Conservation (phyloP, 2,113 vertebrate species). For the Falco punctatus region DNA sequence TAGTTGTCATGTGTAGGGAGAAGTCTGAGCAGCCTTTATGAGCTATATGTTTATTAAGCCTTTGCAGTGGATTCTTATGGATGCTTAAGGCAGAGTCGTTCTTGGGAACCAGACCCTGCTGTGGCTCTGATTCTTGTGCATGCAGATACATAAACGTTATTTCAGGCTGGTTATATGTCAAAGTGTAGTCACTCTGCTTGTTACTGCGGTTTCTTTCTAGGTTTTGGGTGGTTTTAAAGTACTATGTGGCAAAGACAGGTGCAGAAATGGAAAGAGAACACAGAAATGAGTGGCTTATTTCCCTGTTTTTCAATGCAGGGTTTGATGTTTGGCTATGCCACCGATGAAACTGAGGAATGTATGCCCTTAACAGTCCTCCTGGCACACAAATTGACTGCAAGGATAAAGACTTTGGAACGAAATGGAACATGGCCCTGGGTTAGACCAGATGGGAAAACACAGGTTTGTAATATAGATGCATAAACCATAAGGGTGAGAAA, state of each 20-base stretch:
- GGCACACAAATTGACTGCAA: constrained; percentile 81
- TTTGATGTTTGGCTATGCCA: constrained; percentile 87
- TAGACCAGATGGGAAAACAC: constrained; percentile 83
- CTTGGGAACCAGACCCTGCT: not conserved
- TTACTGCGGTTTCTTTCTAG: not conserved
- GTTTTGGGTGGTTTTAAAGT: not conserved
- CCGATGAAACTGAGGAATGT: constrained; percentile 82
- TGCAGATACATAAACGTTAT: not conserved
- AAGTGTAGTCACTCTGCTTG: not conserved
- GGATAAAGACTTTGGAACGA: constrained; percentile 77
- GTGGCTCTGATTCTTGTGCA: not conserved
- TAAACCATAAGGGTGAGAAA: not conserved
- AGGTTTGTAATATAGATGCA: constrained; percentile 62
- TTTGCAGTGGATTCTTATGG: not conserved
- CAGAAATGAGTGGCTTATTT: not conserved
- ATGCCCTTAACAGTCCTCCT: constrained; percentile 84
- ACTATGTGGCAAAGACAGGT: not conserved
- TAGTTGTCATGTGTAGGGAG: not conserved
- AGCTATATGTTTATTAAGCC: not conserved
- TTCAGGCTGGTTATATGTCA: not conserved
- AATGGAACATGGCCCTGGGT: constrained; percentile 82
- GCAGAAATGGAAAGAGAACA: not conserved
- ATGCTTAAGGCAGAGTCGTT: not conserved
- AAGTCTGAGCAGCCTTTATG: not conserved
- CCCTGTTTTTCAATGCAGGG: constrained; percentile 56